Evolutionary conservation across 2,797 vertebrate species (phyloP).

Genomic region (Onychomys torridus): DNA sequence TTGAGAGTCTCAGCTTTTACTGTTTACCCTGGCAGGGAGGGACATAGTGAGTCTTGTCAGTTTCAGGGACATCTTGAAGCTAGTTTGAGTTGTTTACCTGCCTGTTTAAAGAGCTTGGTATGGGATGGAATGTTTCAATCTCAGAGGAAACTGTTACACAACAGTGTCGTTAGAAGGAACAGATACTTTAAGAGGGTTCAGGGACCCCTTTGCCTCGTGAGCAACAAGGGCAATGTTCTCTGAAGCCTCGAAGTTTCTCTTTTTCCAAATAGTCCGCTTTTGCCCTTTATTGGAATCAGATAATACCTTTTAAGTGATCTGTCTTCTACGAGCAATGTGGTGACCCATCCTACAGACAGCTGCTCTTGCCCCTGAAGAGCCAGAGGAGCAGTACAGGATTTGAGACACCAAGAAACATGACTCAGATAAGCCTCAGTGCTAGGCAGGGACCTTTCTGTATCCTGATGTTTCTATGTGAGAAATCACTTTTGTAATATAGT

Average conservation of each 20-base stretch:
- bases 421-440: neutral
- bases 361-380: neutral
- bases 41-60: neutral
- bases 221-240: neutral
- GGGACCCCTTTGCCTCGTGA: neutral
- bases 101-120: neutral
- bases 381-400: neutral
- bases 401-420: neutral
- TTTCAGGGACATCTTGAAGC: neutral
- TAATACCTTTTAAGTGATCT: neutral
- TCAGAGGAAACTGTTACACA: neutral
- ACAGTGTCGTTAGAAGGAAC: neutral
- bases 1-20: neutral
- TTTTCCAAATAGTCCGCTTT: neutral
- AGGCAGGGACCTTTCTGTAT: neutral
- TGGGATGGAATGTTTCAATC: neutral
- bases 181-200: neutral
- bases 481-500: conserved; percentile 16
- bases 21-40: neutral
- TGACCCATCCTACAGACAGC: neutral
- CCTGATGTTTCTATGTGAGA: neutral
- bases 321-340: neutral
- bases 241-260: neutral
- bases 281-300: neutral
- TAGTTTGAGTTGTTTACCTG: neutral